Evolutionary conservation across 2,888 invertebrate species (phyloP), one percentile per base, ranked within the genome.

Genomic region (Drosophila meridionalis): DNA sequence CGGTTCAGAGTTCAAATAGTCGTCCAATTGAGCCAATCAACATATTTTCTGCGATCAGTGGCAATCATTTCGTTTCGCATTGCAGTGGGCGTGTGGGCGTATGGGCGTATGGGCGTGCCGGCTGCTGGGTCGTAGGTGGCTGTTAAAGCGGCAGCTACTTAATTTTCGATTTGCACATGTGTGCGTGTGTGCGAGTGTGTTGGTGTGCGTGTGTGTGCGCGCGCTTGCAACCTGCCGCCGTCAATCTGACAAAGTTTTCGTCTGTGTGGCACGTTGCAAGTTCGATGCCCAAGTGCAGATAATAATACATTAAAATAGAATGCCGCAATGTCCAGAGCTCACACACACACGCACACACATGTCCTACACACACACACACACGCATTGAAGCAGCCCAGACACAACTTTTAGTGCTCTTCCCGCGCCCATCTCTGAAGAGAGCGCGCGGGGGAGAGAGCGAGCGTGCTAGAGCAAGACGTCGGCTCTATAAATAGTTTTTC

Each of bases 11-110:
- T 92, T 92, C 93, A 93, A 93, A 92, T 93, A 92, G 91, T 85
- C 90, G 90, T 70, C 90, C 93, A 93, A 93, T 93, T 93, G 92
- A 93, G 92, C 92, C 93, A 93, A 93, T 93, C 92, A 93, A 93
- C 85, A 78, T 81, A 70, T 72, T 76, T 82, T 64, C 69, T 69
- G 75, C 78, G 81, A 80, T 73, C 69, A 73, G 48, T 69, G 55
- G 47, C 58, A 71, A 55, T 69, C 28, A 62, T 69, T 55, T 61
- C 43, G 20, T 45, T 34, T 62, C 45, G 43, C 55, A 43, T 61
- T 47, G 36, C 36, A 42, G 9, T 30, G 40, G 47, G 32, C 43
- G 57, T n/a, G 52, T 56, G 40, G 55, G 55, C 55, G 40, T 20
- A 42, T 36, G n/a, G 56, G 52, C 52, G 52, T 12, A 38, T 56